Evolutionary conservation across 2,797 vertebrate species (phyloP).

Genomic region (Balearica regulorum): DNA sequence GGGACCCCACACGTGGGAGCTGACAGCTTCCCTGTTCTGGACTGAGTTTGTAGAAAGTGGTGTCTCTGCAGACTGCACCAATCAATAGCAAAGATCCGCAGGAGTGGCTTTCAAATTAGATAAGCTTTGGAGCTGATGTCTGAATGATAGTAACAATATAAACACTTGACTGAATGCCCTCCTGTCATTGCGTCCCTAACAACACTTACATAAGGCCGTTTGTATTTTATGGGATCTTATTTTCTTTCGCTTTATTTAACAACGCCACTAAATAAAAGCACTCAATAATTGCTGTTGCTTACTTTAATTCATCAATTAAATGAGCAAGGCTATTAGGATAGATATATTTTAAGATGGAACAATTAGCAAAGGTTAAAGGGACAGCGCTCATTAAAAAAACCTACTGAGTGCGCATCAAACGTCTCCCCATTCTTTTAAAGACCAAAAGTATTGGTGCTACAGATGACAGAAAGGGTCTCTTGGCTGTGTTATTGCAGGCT

Average conservation of each 20-base stretch:
- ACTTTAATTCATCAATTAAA: conserved; percentile 20
- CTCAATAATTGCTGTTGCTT: conserved; percentile 6
- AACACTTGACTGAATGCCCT: conserved; percentile 20
- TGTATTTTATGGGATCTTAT: conserved; percentile 25
- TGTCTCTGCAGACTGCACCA: neutral
- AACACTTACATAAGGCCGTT: neutral
- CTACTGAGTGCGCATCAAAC: neutral
- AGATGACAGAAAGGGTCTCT: neutral
- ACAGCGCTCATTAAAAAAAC: neutral
- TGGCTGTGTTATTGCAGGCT: neutral
- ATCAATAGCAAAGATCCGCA: conserved; percentile 15
- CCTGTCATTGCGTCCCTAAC: conserved; percentile 10
- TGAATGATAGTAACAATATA: conserved; percentile 17
- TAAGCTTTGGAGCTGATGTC: neutral
- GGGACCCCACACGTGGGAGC: neutral
- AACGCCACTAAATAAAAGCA: neutral
- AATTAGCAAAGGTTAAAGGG: conserved; percentile 25
- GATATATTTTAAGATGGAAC: neutral
- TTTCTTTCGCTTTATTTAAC: conserved; percentile 21
- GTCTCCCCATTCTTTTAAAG: neutral
- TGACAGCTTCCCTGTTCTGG: neutral
- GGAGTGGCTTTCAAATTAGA: conserved; percentile 22
- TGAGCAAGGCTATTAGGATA: neutral
- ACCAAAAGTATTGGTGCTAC: neutral
- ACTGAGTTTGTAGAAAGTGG: neutral